Evolutionary conservation across 1,140 invertebrate species (phyloP).

Genomic region (Drosophila tsacasi): DNA sequence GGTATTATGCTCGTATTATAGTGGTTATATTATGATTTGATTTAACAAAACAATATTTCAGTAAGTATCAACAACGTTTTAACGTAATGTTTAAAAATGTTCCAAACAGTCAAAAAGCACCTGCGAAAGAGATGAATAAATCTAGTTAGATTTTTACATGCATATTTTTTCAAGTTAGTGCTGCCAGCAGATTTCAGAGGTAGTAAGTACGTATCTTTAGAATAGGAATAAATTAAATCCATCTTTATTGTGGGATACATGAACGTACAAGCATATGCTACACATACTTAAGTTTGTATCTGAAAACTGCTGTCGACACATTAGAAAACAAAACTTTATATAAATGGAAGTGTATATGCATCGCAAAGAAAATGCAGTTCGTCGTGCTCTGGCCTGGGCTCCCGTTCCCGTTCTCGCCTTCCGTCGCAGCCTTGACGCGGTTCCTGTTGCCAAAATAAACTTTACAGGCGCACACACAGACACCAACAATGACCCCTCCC

Average conservation of each 20-base stretch:
- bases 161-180: neutral
- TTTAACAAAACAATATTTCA: constrained; percentile 83
- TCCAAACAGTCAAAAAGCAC: constrained; percentile 85
- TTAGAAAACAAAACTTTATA: neutral
- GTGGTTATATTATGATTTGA: constrained; percentile 58
- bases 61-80: constrained; percentile 85
- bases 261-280: neutral
- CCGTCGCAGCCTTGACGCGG: constrained; percentile 11
- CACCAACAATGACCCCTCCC: constrained; percentile 9
- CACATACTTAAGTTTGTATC: neutral
- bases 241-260: neutral
- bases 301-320: constrained; percentile 16
- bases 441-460: constrained; percentile 54
- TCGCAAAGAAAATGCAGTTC: constrained; percentile 12
- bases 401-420: neutral
- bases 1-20: constrained; percentile 49
- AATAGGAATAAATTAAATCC: neutral
- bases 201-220: neutral
- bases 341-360: neutral
- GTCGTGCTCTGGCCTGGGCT: constrained; percentile 11
- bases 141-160: constrained; percentile 27
- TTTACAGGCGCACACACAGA: constrained; percentile 34
- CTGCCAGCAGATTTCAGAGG: constrained; percentile 3
- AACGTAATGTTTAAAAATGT: constrained; percentile 85
- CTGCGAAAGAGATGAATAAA: constrained; percentile 46